Evolutionary conservation across 2,113 vertebrate genomes (phyloP).

Genomic region (Turnix velox): DNA sequence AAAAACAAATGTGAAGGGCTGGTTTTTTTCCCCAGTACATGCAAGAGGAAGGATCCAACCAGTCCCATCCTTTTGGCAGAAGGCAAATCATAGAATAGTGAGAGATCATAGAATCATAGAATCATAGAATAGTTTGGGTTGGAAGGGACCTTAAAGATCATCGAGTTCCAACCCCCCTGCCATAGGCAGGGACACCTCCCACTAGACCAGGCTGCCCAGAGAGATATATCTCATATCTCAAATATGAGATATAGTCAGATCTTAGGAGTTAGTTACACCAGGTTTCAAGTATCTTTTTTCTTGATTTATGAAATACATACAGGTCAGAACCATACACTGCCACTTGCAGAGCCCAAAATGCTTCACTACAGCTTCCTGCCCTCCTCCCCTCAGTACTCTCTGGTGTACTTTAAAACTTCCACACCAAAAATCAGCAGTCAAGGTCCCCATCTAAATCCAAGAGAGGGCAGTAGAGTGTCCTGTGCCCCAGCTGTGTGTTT

Average conservation of each 20-base stretch:
- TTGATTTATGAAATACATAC: neutral
- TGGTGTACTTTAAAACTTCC: fast-evolving
- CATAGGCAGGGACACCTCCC: no score
- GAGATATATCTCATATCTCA: no score
- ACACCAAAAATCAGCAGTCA: neutral
- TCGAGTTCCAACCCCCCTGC: no score
- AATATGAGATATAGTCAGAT: neutral
- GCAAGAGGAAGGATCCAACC: neutral
- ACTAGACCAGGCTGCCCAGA: no score
- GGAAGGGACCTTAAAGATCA: no score
- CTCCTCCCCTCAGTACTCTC: neutral
- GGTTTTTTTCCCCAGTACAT: neutral
- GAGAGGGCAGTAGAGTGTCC: neutral
- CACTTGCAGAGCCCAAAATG: neutral
- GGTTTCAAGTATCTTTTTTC: neutral
- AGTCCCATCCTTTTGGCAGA: neutral
- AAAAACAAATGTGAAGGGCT: neutral
- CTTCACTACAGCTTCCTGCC: neutral
- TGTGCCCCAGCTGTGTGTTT: fast-evolving
- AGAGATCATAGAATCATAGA: no score
- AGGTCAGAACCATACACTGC: no score
- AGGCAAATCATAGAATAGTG: no score
- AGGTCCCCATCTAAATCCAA: neutral
- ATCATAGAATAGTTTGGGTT: no score
- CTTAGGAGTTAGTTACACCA: neutral